Conservation (phyloP, 2,888 invertebrate genomes). For the Acrocyrtus sp. region DNA sequence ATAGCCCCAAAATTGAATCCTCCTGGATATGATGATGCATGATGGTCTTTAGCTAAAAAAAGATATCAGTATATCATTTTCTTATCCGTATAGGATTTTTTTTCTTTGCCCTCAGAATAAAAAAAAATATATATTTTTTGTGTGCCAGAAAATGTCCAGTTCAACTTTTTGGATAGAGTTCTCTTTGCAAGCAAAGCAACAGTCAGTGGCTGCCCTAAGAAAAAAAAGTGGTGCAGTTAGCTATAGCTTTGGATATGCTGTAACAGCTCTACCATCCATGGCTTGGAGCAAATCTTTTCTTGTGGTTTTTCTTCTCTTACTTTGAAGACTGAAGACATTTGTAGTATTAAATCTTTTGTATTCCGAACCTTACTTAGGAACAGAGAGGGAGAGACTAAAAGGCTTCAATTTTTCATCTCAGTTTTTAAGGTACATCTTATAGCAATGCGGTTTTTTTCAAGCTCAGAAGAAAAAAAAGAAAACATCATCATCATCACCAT, state of each 20-base stretch:
- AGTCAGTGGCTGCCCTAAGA: too few relatives aligned
- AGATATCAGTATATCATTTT: background rate
- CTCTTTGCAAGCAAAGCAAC: background rate
- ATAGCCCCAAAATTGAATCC: slow-evolving; percentile 42
- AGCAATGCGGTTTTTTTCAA: background rate
- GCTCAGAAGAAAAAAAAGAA: too few relatives aligned
- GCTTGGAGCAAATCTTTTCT: background rate
- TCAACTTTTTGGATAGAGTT: background rate
- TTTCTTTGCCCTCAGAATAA: too few relatives aligned
- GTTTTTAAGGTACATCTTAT: background rate
- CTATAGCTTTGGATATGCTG: too few relatives aligned
- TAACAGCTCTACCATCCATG: too few relatives aligned
- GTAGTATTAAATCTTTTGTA: background rate
- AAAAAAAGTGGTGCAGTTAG: too few relatives aligned
- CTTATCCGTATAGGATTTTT: background rate
- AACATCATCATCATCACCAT: slow-evolving; percentile 11
- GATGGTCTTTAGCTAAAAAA: too few relatives aligned
- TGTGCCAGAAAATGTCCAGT: background rate
- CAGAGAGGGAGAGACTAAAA: too few relatives aligned
- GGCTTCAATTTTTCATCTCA: background rate
- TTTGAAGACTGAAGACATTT: background rate
- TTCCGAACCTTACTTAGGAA: background rate
- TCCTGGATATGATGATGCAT: slow-evolving; percentile 25
- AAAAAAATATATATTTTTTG: too few relatives aligned
- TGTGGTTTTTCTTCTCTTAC: background rate